Percentiles rank a stretch among this genome's conserved stretches.
Evolutionary conservation across 2,113 vertebrate species (phyloP).

Genomic region (Pongo pygmaeus): DNA sequence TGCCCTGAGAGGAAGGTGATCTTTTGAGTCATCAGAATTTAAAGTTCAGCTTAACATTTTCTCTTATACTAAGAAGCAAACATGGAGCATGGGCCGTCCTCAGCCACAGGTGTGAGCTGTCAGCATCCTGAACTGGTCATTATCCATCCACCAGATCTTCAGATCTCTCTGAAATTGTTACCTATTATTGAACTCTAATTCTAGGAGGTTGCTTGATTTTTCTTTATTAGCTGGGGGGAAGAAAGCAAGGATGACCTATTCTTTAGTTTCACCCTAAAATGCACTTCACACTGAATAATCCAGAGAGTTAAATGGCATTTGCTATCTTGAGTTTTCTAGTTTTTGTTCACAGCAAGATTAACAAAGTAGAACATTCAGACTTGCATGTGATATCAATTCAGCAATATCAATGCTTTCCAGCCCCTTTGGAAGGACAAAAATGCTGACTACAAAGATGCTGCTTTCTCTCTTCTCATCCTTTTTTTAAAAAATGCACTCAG

Average conservation of each 20-base stretch:
- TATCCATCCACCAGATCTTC: not conserved
- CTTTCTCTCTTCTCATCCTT: slow-evolving; percentile 20
- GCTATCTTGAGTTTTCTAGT: not conserved
- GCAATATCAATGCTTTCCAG: not conserved
- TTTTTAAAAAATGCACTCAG: not conserved
- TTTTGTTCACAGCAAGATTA: not conserved
- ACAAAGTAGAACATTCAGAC: not conserved
- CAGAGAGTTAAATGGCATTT: not conserved
- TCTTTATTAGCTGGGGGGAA: not conserved
- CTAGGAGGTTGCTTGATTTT: not conserved
- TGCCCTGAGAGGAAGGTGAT: not conserved
- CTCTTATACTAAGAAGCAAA: not conserved
- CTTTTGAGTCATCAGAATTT: not conserved
- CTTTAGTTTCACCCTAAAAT: not conserved
- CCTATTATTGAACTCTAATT: not conserved
- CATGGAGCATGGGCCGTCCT: not conserved
- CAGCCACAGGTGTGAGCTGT: not conserved
- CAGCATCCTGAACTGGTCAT: not conserved
- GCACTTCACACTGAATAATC: not conserved
- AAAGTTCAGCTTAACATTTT: not conserved
- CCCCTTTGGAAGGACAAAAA: not conserved
- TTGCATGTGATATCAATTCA: not conserved
- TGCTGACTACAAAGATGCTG: not conserved
- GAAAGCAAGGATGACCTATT: not conserved
- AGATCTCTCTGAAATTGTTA: not conserved